Evolutionary conservation across 2,113 vertebrate species (phyloP).

Genomic region (Heliornis fulica): DNA sequence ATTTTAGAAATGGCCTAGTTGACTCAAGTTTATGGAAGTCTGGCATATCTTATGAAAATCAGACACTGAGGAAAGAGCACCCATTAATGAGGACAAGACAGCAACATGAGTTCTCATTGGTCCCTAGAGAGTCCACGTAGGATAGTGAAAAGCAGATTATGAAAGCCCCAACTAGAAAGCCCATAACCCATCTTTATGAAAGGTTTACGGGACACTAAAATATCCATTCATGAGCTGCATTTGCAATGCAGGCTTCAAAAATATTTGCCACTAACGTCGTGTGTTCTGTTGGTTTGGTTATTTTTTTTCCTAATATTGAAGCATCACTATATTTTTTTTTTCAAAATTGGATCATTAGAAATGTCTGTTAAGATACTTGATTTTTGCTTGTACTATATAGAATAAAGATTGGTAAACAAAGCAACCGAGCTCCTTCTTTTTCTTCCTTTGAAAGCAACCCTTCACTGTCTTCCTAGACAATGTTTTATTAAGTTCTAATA

Average conservation of each 20-base stretch:
- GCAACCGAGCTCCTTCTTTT: background rate
- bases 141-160: background rate
- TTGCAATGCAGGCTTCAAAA: background rate
- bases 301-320: background rate
- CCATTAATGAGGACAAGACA: background rate
- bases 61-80: background rate
- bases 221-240: background rate
- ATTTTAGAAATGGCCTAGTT: background rate
- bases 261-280: background rate
- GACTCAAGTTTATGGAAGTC: background rate
- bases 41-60: background rate
- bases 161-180: background rate
- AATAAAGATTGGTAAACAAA: background rate
- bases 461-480: background rate
- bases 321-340: background rate
- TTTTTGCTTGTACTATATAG: background rate
- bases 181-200: background rate
- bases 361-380: background rate
- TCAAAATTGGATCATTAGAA: background rate
- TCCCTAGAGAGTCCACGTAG: accelerated
- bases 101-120: background rate
- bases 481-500: background rate
- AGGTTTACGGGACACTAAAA: background rate
- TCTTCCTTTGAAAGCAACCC: background rate
- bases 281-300: background rate